Evolutionary conservation across 2,888 invertebrate genomes (phyloP).

Genomic region (Hydroisotoma schaefferi): DNA sequence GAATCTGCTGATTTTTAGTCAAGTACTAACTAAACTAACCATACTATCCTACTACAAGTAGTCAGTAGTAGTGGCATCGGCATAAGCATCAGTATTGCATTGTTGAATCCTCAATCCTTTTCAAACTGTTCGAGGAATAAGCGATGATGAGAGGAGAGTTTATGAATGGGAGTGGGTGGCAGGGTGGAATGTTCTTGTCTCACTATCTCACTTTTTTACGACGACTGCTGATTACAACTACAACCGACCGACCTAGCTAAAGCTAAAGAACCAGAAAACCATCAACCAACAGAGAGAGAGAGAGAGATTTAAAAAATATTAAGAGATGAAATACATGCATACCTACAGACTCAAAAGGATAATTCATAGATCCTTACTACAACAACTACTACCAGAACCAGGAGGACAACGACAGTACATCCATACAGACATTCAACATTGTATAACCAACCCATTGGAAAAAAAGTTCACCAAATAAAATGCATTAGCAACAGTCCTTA

Average conservation of each 20-base stretch:
- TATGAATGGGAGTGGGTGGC: slow-evolving; percentile 46
- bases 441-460: slow-evolving; percentile 14
- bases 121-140: slow-evolving; percentile 7
- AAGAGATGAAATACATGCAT: background rate
- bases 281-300: slow-evolving; percentile 1
- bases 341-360: background rate
- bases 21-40: no score
- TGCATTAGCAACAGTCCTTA: slow-evolving; percentile 17
- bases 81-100: no score
- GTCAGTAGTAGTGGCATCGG: background rate
- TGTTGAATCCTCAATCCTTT: background rate
- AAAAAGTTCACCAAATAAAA: slow-evolving; percentile 15
- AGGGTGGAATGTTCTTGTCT: slow-evolving; percentile 38
- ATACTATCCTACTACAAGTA: no score
- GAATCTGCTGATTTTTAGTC: slow-evolving; percentile 2
- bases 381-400: no score
- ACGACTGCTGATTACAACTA: slow-evolving; percentile 14
- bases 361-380: no score
- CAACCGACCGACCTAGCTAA: no score
- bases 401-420: slow-evolving; percentile 4
- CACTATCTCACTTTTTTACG: slow-evolving; percentile 19
- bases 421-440: slow-evolving; percentile 12
- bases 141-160: slow-evolving; percentile 30
- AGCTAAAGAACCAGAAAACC: no score
- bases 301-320: background rate